Percentiles rank a stretch among this genome's conserved stretches.
Evolutionary conservation across 2,113 vertebrate genomes (phyloP).

Genomic region (Mirounga angustirostris): DNA sequence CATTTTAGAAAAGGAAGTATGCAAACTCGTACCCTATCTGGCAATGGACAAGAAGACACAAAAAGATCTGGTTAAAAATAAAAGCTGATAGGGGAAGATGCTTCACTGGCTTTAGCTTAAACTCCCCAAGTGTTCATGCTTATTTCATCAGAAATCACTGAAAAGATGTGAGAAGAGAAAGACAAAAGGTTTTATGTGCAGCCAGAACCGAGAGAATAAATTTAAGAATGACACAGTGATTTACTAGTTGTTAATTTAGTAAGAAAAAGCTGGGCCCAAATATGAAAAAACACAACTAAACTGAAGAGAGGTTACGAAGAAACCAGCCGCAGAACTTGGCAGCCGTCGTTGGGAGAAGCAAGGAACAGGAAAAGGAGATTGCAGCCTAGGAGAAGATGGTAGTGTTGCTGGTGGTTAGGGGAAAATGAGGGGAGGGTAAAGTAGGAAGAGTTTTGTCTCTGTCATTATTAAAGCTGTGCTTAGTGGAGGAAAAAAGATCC

Average conservation of each 20-base stretch:
- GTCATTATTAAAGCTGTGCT: background rate
- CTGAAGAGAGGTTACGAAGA: slow-evolving; percentile 47
- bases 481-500: background rate
- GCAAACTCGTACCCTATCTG: background rate
- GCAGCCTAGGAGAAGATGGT: background rate
- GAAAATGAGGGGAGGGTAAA: slow-evolving; percentile 3
- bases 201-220: background rate
- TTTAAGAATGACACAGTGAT: slow-evolving; percentile 4
- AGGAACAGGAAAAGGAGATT: background rate
- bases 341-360: background rate
- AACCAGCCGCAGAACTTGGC: slow-evolving; percentile 4
- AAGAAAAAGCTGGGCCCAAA: background rate
- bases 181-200: background rate
- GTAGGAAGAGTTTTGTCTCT: background rate
- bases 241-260: background rate
- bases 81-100: background rate
- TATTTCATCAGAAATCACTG: slow-evolving; percentile 29
- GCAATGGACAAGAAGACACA: background rate
- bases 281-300: background rate
- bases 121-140: background rate
- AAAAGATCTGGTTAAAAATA: slow-evolving; percentile 9
- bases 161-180: slow-evolving; percentile 21
- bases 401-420: background rate
- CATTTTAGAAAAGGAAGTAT: slow-evolving; percentile 37
- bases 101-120: slow-evolving; percentile 3